Evolutionary conservation across 2,888 invertebrate species (phyloP).

Genomic region (Agrenia bidenticulata): DNA sequence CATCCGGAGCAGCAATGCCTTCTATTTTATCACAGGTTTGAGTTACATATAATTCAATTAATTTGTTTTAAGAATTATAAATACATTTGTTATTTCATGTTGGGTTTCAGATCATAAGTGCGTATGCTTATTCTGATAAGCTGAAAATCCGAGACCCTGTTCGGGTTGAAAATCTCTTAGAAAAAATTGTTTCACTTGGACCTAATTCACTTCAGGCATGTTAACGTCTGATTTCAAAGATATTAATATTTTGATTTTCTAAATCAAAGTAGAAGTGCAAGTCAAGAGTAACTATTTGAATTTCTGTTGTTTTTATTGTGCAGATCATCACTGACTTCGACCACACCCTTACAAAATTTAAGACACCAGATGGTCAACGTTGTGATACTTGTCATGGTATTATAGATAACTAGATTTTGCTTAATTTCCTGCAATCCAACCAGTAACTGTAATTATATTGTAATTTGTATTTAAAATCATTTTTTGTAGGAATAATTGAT

Average conservation of each 20-base stretch:
- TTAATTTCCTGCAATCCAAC: not conserved
- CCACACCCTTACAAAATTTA: conserved; percentile 79
- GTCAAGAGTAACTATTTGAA: no score
- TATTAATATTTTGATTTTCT: not conserved
- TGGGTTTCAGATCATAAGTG: conserved; percentile 5
- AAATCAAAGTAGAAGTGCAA: no score
- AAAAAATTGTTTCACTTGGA: conserved; percentile 19
- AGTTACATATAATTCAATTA: no score
- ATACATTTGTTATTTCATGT: no score
- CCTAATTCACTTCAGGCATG: conserved; percentile 58
- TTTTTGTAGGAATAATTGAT: conserved; percentile 68
- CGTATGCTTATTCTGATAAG: conserved; percentile 20
- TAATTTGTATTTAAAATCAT: not conserved
- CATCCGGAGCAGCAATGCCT: no score
- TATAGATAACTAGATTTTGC: no score
- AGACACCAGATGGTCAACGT: conserved; percentile 65
- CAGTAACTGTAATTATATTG: not conserved
- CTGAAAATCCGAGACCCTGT: conserved; percentile 39
- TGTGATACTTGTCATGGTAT: conserved; percentile 81
- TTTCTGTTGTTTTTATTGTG: not conserved
- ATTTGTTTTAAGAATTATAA: no score
- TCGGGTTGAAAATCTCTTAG: conserved; percentile 38
- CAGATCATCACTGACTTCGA: conserved; percentile 83
- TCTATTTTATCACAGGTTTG: no score
- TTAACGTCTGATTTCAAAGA: not conserved